A percentile compares a stretch with the other conserved stretches of the same genome.
Conservation (phyloP, 2,113 vertebrate species). For the Brienomyrus brachyistius region DNA sequence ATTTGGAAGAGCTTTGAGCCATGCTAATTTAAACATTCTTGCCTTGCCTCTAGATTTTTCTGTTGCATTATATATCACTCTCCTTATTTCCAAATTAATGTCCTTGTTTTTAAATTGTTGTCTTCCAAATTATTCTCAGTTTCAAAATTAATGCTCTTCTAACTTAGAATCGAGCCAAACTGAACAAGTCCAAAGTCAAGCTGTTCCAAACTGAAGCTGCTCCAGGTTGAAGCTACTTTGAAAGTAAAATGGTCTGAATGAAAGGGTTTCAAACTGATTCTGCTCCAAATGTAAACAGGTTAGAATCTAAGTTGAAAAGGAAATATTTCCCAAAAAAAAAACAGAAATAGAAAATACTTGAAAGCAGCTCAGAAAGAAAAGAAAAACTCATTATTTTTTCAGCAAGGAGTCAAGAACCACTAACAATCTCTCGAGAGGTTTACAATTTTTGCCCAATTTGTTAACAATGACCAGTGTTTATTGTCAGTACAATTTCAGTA, state of each 20-base stretch:
- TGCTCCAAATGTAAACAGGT: neutral
- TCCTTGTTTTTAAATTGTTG: neutral
- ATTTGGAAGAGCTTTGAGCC: conserved; percentile 2
- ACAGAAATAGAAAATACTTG: neutral
- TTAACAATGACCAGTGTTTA: neutral
- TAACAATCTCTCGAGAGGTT: neutral
- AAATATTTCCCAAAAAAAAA: neutral
- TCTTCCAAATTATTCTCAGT: neutral
- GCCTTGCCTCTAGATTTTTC: neutral
- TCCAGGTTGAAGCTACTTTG: neutral
- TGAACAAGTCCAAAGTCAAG: neutral
- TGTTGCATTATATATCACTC: neutral
- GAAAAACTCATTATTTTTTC: neutral
- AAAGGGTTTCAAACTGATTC: neutral
- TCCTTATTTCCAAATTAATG: neutral
- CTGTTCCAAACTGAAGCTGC: neutral
- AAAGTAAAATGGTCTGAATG: neutral
- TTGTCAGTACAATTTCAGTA: neutral
- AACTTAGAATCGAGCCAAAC: neutral
- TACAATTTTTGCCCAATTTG: neutral
- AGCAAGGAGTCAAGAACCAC: neutral
- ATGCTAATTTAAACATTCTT: neutral
- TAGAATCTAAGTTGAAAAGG: neutral
- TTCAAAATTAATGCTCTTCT: neutral
- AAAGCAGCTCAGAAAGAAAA: neutral